Evolutionary conservation across 1,140 invertebrate species (phyloP).

Genomic region (Drosophila orena): DNA sequence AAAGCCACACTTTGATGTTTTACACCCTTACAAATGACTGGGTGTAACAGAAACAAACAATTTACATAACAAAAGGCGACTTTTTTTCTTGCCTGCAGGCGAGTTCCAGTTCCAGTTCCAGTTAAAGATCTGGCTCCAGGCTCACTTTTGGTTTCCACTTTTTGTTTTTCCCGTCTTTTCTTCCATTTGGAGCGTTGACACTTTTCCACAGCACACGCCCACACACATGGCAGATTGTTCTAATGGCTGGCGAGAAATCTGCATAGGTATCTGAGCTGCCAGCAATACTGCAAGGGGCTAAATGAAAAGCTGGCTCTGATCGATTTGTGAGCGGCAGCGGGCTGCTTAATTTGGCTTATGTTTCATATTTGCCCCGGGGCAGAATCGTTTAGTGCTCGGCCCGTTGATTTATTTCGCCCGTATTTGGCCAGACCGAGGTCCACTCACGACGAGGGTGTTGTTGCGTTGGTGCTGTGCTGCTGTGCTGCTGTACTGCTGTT

Average conservation of each 20-base stretch:
- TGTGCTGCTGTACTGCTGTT: slow-evolving; percentile 7
- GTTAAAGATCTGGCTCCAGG: slow-evolving; percentile 22
- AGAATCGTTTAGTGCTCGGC: slow-evolving; percentile 59
- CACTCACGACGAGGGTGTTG: slow-evolving; percentile 54
- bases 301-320: slow-evolving; percentile 42
- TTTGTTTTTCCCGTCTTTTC: neutral
- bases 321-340: slow-evolving; percentile 60
- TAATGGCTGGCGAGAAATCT: slow-evolving; percentile 20
- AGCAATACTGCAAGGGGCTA: neutral
- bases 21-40: slow-evolving; percentile 13
- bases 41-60: slow-evolving; percentile 14
- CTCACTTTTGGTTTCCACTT: slow-evolving; percentile 54
- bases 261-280: slow-evolving; percentile 17
- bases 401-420: slow-evolving; percentile 57
- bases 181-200: slow-evolving; percentile 35
- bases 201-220: slow-evolving; percentile 30
- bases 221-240: slow-evolving; percentile 31
- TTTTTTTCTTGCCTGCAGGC: slow-evolving; percentile 61
- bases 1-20: neutral
- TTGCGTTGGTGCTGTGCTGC: slow-evolving; percentile 27
- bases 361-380: slow-evolving; percentile 60
- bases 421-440: slow-evolving; percentile 51
- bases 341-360: slow-evolving; percentile 56
- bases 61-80: slow-evolving; percentile 75
- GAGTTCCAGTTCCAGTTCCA: slow-evolving; percentile 45